A percentile compares a stretch with the other conserved stretches of the same genome.
phyloP scores from a whole-genome alignment of 2,888 invertebrate species.

The Acholoe squamosa region DNA sequence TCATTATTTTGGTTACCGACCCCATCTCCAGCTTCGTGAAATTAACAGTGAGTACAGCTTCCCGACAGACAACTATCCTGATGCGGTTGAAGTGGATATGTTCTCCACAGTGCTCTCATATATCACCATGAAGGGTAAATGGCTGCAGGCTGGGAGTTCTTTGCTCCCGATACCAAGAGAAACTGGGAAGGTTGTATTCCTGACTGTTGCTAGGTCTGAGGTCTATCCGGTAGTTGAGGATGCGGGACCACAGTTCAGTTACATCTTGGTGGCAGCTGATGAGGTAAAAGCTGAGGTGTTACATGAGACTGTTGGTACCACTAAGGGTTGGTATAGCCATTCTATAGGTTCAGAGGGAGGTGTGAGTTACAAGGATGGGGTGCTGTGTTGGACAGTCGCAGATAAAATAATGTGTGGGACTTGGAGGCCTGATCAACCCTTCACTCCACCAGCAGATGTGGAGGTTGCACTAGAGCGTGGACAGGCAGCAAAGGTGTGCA shows the following conservation, averaged over 20 bases:
- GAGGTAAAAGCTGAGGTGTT: neutral
- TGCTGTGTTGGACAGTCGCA: neutral
- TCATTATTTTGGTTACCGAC: neutral
- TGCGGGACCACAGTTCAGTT: neutral
- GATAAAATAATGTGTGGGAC: neutral
- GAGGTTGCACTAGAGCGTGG: neutral
- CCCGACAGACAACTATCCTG: neutral
- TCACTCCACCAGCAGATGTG: neutral
- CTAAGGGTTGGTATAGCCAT: neutral
- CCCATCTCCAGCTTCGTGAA: neutral
- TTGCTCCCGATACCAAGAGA: neutral
- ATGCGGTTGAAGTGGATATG: neutral
- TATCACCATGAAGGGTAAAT: neutral
- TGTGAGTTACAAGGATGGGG: constrained; percentile 9
- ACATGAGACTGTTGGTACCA: neutral
- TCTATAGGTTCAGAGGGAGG: neutral
- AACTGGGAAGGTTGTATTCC: neutral
- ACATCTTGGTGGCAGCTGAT: neutral
- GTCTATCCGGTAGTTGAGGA: neutral
- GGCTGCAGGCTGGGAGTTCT: neutral
- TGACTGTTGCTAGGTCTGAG: neutral
- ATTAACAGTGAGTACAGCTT: neutral
- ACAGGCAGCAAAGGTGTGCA: neutral
- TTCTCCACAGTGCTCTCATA: neutral
- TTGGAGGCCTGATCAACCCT: neutral